Conservation (phyloP, 2,113 vertebrate species). For the Apaloderma vittatum region DNA sequence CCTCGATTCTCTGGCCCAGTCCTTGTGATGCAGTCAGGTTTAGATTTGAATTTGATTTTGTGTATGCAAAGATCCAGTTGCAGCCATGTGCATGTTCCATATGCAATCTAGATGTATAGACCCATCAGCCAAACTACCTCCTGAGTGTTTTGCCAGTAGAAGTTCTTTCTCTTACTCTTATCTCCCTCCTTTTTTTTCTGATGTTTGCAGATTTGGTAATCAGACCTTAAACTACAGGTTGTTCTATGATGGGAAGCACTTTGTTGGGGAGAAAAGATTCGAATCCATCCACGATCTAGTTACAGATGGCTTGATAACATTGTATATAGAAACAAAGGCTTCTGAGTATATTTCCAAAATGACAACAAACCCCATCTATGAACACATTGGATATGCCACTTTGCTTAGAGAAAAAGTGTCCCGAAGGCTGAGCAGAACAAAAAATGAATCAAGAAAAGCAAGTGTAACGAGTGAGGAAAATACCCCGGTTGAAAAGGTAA, state of each 20-base stretch:
- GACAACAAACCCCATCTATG: conserved; percentile 98
- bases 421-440: conserved; percentile 86
- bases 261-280: conserved; percentile 97
- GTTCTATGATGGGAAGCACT: conserved; percentile 98
- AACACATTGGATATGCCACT: conserved; percentile 94
- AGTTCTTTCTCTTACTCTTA: background rate
- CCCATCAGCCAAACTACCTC: background rate
- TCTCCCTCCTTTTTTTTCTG: background rate
- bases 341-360: conserved; percentile 98
- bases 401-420: conserved; percentile 93
- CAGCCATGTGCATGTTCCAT: background rate
- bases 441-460: conserved; percentile 86
- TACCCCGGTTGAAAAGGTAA: conserved; percentile 87
- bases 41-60: background rate
- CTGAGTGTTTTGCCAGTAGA: background rate
- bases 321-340: conserved; percentile 98
- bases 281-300: conserved; percentile 97
- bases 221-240: conserved; percentile 97
- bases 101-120: background rate
- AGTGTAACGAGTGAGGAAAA: conserved; percentile 88
- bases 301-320: conserved; percentile 95
- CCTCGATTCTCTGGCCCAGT: background rate
- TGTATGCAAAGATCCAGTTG: background rate
- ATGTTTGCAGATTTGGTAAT: conserved; percentile 87
- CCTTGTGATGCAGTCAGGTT: background rate